Conservation (phyloP, 2,888 invertebrate species). For the Rhyacophila evoluta region DNA sequence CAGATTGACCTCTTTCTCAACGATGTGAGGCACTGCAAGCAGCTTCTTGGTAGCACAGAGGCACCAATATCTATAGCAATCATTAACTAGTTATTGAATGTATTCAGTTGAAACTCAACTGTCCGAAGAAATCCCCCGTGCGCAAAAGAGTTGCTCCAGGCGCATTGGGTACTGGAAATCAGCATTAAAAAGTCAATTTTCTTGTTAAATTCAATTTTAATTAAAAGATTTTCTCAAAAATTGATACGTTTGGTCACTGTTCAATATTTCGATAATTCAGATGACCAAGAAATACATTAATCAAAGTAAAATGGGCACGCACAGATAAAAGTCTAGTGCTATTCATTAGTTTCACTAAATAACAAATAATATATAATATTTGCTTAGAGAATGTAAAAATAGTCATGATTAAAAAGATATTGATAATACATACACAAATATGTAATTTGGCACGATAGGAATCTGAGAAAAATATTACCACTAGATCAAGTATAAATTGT, state of each 20-base stretch:
- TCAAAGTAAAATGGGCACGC: not conserved
- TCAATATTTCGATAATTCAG: not conserved
- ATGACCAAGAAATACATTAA: not conserved
- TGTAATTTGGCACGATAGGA: not conserved
- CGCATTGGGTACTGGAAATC: not conserved
- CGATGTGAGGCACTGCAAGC: no score
- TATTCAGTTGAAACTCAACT: no score
- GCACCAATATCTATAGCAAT: no score
- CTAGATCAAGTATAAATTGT: no score
- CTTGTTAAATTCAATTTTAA: not conserved
- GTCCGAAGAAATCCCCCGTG: no score
- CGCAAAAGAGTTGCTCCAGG: no score
- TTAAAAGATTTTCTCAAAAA: conserved; percentile 1
- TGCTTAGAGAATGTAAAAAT: not conserved
- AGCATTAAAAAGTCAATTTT: not conserved
- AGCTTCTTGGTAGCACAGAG: no score
- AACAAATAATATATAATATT: conserved; percentile 4
- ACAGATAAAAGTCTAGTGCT: not conserved
- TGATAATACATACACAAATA: not conserved
- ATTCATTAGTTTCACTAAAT: not conserved
- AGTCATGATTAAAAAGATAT: not conserved
- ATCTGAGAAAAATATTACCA: not conserved
- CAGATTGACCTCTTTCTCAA: no score
- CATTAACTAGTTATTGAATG: no score
- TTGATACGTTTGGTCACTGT: not conserved